Evolutionary conservation across 1,140 invertebrate genomes (phyloP), one percentile per base, ranked within the genome.

Genomic region (Aporrectodea caliginosa): DNA sequence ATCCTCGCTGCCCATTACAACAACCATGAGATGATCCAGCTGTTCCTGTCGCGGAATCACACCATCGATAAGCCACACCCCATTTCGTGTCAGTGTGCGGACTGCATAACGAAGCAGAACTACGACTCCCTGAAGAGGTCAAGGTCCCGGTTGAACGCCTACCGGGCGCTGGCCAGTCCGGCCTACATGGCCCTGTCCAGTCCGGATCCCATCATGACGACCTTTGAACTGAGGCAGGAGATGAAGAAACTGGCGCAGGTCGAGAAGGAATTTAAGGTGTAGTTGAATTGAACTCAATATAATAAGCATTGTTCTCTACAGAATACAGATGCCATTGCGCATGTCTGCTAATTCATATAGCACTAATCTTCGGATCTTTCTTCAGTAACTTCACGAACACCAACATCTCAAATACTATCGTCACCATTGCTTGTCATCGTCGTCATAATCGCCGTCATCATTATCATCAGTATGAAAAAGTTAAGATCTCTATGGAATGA

Each of bases 1-100:
- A 97, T 98, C 83, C 90, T 98, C 83, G 95, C 97, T 1, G 96
- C 96, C 30, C 97, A 98, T 88, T 91, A 95, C 80, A 96, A 98
- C 90, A 98, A 98, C 90, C 98, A 98, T 88, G 97, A 99, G 90
- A 98, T 98, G 83, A 98, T 98, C 85, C 98, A 99, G 91, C 94
- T 98, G 82, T 91, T 98, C 14, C 89, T 98, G 81, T 96, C 98
- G 90, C 91, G 95, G 70, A 94, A 94, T 35, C 78, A 83, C 31
- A 81, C 80, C 73, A 81, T 81, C 30, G 78, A 75, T 6, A 58
- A 73, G 33, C 80, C 80, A 0, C 80, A 81, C 58, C 80, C 70
- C 29, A 79, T 81, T 33, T 79, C 77, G 16, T 81, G 80, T 35
- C 72, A 78, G 68, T 81, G 78, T 73, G 29, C 77, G n/a, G 78